Base-by-base conservation (phyloP, 1,140 invertebrate species). In the Papilio polyxenes region DNA sequence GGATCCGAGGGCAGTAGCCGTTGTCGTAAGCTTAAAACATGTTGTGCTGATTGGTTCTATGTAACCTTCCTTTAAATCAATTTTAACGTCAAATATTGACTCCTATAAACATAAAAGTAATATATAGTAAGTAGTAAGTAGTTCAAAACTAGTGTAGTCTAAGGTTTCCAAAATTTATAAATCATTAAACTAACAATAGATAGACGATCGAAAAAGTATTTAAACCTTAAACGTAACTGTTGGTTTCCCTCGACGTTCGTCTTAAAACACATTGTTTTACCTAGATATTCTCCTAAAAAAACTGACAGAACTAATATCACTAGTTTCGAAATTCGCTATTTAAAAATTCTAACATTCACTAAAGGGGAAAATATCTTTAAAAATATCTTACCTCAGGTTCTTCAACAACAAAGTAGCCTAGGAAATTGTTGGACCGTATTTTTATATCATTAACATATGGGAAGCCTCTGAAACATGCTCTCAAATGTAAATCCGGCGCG, bases 401-500 rank as follows among this genome's bases (percentile, higher is more conserved):
- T 69, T 88, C 86, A 37, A 93, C 72, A 10, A 88, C 89, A 69
- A 91, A 94, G 85, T 93, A 94, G 23, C 93, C 92, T 83, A 86
- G 86, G 80, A 92, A 89, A 40, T 91, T 88, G 81, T 91, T 90
- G 59, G 90, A 88, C 3, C 53, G 80, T 17, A 94, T 80, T 59
- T 83, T 75, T 23, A 94, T 87, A 76, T 92, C 88, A 81, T 87
- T 82, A 80, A 87, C 84, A 69, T 94, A 94, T 1, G 87, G 74
- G 62, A 85, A 93, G 77, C 93, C 90, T 10, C 93, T 56, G 65
- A 94, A 94, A 83, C 92, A 93, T 3, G 90, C 91, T 59, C 90
- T 82, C 9, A 92, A 77, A 7, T 89, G 89, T 37, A 94, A 91
- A 44, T 93, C 92, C 8, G 91, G 87, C 5, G 91, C 92, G 9